phyloP scores from a whole-genome alignment of 2,888 invertebrate species.

The Thyatira batis region DNA sequence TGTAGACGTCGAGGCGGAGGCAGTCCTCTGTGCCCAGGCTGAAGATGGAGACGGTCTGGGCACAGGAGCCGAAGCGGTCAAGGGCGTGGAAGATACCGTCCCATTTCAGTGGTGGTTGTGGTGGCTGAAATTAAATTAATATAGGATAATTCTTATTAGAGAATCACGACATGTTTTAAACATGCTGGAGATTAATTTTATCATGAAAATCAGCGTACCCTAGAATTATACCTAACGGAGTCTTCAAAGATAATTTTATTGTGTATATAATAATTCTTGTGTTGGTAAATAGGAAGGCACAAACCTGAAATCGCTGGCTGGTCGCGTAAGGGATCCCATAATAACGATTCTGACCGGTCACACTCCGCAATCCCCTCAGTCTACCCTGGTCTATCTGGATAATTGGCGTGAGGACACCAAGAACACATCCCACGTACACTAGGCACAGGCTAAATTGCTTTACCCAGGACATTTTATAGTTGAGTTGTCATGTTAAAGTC shows the following conservation, averaged over 20 bases:
- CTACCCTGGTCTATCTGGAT: conserved; percentile 56
- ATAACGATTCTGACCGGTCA: conserved; percentile 59
- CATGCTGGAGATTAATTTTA: not conserved
- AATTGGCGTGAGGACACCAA: conserved; percentile 45
- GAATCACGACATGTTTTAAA: conserved; percentile 5
- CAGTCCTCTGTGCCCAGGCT: conserved; percentile 63
- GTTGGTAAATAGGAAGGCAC: too few relatives aligned
- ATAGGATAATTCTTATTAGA: too few relatives aligned
- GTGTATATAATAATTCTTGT: not conserved
- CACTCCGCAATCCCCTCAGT: conserved; percentile 54
- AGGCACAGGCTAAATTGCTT: conserved; percentile 9
- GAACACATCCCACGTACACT: conserved; percentile 11
- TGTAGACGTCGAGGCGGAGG: conserved; percentile 61
- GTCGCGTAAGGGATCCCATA: conserved; percentile 70
- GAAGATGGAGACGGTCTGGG: conserved; percentile 52
- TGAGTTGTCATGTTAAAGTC: not conserved
- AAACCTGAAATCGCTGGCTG: conserved; percentile 65
- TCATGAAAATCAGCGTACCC: too few relatives aligned
- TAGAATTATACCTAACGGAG: too few relatives aligned
- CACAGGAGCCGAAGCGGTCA: conserved; percentile 49
- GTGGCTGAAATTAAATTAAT: conserved; percentile 51
- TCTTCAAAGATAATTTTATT: too few relatives aligned
- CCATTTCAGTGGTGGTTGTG: conserved; percentile 56
- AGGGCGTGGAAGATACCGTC: conserved; percentile 54
- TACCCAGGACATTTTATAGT: not conserved